Evolutionary conservation across 2,797 vertebrate genomes (phyloP).

Genomic region (Acridotheres tristis): DNA sequence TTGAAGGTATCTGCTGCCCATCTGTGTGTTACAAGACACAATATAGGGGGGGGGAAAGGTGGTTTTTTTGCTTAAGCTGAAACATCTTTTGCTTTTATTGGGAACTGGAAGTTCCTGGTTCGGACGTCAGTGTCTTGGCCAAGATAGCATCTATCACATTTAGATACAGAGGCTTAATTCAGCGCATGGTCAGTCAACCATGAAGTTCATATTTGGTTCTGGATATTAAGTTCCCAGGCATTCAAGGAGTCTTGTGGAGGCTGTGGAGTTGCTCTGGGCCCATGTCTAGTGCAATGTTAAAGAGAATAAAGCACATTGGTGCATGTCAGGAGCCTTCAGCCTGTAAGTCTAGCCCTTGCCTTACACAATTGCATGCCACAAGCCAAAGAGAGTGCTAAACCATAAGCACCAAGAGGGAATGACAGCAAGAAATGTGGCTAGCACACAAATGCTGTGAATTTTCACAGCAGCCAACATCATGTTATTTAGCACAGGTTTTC

Average conservation of each 20-base stretch:
- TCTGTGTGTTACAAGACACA: background rate
- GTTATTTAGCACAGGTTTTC: background rate
- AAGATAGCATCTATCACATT: slow-evolving; percentile 43
- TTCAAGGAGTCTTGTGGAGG: background rate
- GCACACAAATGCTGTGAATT: background rate
- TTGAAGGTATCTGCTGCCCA: background rate
- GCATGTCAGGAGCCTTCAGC: background rate
- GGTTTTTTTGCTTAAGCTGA: background rate
- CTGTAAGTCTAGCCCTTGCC: background rate
- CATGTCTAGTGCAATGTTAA: background rate
- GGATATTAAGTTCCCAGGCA: slow-evolving; percentile 27
- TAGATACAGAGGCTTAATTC: slow-evolving; percentile 33
- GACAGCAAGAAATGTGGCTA: background rate
- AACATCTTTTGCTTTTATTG: background rate
- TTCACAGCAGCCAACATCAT: background rate
- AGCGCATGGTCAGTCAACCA: slow-evolving; percentile 15
- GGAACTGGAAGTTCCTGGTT: background rate
- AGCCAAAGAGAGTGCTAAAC: background rate
- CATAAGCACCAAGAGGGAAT: background rate
- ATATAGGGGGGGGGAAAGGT: background rate
- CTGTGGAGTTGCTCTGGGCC: background rate
- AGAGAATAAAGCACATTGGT: background rate
- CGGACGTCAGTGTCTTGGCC: background rate
- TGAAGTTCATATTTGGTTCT: slow-evolving; percentile 33
- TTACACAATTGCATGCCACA: accelerated